phyloP scores from a whole-genome alignment of 1,140 invertebrate species.

The Ptiloglossa arizonensis region DNA sequence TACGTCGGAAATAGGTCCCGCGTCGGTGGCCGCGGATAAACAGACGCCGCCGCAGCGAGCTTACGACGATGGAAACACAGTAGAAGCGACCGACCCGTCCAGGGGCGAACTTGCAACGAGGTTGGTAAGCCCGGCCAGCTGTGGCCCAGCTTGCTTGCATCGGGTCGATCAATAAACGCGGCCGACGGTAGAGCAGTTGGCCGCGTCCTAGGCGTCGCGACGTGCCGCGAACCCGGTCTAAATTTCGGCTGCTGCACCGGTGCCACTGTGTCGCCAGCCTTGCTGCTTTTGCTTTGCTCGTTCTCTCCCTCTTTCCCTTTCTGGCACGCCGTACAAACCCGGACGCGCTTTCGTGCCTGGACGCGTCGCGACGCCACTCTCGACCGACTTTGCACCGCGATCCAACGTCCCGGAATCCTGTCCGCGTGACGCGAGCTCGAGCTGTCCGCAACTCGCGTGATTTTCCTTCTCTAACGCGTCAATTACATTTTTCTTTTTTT shows the following conservation, averaged over 20 bases:
- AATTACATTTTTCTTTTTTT: too few species aligned
- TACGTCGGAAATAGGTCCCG: slow-evolving; percentile 38
- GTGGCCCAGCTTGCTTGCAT: slow-evolving; percentile 60
- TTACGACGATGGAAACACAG: slow-evolving; percentile 3
- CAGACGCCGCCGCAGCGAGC: background rate
- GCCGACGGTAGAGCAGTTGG: slow-evolving; percentile 53
- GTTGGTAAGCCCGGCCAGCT: slow-evolving; percentile 59
- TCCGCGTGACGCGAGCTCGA: too few species aligned
- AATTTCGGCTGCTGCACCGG: slow-evolving; percentile 62
- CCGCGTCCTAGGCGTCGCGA: slow-evolving; percentile 28
- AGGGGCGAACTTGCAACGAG: slow-evolving; percentile 44
- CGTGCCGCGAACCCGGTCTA: slow-evolving; percentile 25
- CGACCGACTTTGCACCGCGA: slow-evolving; percentile 25
- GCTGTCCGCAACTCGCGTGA: too few species aligned
- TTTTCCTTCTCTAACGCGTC: too few species aligned
- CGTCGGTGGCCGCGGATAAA: slow-evolving; percentile 14
- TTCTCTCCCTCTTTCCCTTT: slow-evolving; percentile 23
- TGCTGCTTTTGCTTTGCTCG: slow-evolving; percentile 21
- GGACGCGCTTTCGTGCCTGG: slow-evolving; percentile 22
- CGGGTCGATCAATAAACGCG: slow-evolving; percentile 64
- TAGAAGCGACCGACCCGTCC: background rate
- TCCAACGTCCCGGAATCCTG: background rate
- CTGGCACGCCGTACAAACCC: background rate
- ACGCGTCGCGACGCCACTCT: slow-evolving; percentile 33
- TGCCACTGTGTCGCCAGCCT: slow-evolving; percentile 59